Base-by-base conservation (phyloP, 1,140 invertebrate genomes). In the Oedothorax gibbosus region DNA sequence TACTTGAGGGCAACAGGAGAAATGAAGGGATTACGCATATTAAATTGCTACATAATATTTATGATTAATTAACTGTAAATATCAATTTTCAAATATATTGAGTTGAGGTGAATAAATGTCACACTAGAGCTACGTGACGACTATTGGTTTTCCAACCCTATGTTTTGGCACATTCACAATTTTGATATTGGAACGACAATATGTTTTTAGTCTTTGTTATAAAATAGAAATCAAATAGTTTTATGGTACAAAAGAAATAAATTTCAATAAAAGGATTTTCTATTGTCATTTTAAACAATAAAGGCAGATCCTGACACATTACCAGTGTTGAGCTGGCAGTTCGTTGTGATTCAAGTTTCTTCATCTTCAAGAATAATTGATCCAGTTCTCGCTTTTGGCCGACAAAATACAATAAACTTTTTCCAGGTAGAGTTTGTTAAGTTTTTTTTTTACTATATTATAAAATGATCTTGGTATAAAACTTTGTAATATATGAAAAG, bases 291-390 rank as follows among this genome's bases (percentile, higher is more conserved):
- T 12, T 2, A 49, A 60, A 35, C 35, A 68, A 86, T 88, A 35
- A 86, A 90, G 89, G 91, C 90, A 49, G 88, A 89, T 77, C 87
- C 90, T 12, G 87, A 89, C 20, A 91, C 90, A 7, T 92, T 98
- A 15, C 98, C 98, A 0, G 92, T 98, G 57, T 89, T 99, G 9
- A 94, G 95, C 5, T 99, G 97, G 97, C 94, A 98, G 91, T 93
- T 98, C 92, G 94, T 96, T 62, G 91, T 96, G 21, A 94, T 98
- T 89, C 94, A 96, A 89, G 92, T 94, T 84, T 92, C 94, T 73
- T 92, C 95, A 89, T 89, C 89, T 66, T 91, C 93, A 87, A 92
- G 94, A 87, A 93, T 95, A 86, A 92, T 96, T 87, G 93, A 95
- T 91, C 94, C 96, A 64, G 94, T 98, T 35, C 90, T 99, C 57